Evolutionary conservation across 1,140 invertebrate species (phyloP).

Genomic region (Drosophila eugracilis): DNA sequence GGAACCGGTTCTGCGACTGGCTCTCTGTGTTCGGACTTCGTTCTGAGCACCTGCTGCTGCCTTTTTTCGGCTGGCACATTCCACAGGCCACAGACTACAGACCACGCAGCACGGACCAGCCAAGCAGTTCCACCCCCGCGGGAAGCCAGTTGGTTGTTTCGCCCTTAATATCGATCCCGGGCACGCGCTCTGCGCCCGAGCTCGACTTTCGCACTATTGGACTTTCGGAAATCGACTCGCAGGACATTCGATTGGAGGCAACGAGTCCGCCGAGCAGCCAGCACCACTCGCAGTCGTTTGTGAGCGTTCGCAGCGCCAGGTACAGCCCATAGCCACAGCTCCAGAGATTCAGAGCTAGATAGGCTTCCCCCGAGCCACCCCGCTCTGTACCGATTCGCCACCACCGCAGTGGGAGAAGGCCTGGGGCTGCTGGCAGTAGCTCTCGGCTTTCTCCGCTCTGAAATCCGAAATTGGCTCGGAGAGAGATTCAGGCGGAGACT

Average conservation of each 20-base stretch:
- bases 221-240: no score
- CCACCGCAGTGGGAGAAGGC: background rate
- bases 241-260: constrained; percentile 22
- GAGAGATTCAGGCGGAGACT: constrained; percentile 1
- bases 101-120: constrained; percentile 7
- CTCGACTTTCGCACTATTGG: constrained; percentile 13
- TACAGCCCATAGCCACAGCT: constrained; percentile 51
- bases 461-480: constrained; percentile 5
- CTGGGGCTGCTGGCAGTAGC: constrained; percentile 3
- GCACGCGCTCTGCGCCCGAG: constrained; percentile 37
- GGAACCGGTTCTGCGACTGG: constrained; percentile 12
- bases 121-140: constrained; percentile 31
- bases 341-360: constrained; percentile 4
- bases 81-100: constrained; percentile 31
- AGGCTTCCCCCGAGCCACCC: constrained; percentile 12
- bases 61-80: constrained; percentile 21
- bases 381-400: background rate
- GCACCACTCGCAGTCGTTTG: constrained; percentile 72
- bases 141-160: constrained; percentile 17
- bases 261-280: constrained; percentile 36
- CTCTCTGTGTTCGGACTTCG: background rate
- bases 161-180: constrained; percentile 47
- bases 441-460: background rate
- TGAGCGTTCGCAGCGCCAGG: constrained; percentile 80
- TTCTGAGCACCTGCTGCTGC: constrained; percentile 35